Evolutionary conservation across 2,888 invertebrate genomes (phyloP).

Genomic region (Lasioglossum oenotherae): DNA sequence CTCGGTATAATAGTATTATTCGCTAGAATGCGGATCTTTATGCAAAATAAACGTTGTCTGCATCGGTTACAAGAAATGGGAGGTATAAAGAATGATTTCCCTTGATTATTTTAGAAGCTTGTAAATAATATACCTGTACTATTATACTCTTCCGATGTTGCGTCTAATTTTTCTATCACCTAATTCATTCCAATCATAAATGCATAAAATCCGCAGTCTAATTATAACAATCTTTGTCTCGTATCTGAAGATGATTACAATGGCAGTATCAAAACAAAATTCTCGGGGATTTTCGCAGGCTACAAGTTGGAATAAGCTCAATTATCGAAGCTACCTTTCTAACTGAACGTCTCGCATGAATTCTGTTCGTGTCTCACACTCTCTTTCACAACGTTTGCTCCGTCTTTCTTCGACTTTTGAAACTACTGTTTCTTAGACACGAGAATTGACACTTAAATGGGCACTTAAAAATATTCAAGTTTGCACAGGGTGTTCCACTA

Average conservation of each 20-base stretch:
- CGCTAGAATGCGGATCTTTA: background rate
- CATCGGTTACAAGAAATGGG: background rate
- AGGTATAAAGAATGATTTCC: too few relatives aligned
- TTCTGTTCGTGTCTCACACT: background rate
- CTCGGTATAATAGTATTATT: constrained; percentile 9
- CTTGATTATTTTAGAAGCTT: background rate
- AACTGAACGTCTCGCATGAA: background rate
- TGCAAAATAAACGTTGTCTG: background rate
- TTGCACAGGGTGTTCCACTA: constrained; percentile 23
- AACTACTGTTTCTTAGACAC: background rate
- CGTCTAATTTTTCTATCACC: background rate
- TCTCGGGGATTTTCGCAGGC: background rate
- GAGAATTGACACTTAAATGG: too few relatives aligned
- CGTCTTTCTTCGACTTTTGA: background rate
- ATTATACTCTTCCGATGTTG: background rate
- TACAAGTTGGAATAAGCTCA: background rate
- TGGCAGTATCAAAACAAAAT: constrained; percentile 21
- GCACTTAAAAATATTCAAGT: background rate
- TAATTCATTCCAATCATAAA: background rate
- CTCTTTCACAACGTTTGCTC: background rate
- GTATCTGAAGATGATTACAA: constrained; percentile 6
- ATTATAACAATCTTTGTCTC: constrained; percentile 6
- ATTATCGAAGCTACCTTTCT: background rate
- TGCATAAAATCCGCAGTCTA: background rate
- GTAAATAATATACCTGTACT: background rate